A percentile compares a stretch with the other conserved stretches of the same genome.
phyloP scores from a whole-genome alignment of 2,888 invertebrate genomes.

The Rhamnusium bicolor region DNA sequence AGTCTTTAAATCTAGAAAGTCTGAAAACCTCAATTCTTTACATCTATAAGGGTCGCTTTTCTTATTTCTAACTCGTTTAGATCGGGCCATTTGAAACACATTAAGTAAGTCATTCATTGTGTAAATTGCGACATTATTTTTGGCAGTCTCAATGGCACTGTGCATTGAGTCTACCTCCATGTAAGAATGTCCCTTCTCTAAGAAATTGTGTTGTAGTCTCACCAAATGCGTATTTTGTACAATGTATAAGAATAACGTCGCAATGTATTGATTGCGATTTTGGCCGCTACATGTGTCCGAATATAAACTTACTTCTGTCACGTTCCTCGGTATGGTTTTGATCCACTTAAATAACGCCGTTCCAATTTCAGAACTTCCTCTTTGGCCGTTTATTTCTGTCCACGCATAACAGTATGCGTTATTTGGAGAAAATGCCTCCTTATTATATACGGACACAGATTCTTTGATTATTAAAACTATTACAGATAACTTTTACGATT shows the following conservation, averaged over 20 bases:
- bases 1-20: no score
- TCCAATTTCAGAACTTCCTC: slow-evolving; percentile 57
- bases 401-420: slow-evolving; percentile 47
- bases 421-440: slow-evolving; percentile 40
- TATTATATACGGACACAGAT: no score
- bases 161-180: slow-evolving; percentile 40
- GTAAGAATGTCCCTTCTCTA: background rate
- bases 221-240: slow-evolving; percentile 16
- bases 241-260: slow-evolving; percentile 21
- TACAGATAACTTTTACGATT: no score
- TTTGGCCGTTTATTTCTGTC: slow-evolving; percentile 35
- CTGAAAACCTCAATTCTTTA: no score
- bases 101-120: slow-evolving; percentile 8
- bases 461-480: no score
- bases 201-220: background rate
- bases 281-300: slow-evolving; percentile 41
- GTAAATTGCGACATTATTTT: slow-evolving; percentile 39
- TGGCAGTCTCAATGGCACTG: slow-evolving; percentile 46
- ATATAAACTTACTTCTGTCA: slow-evolving; percentile 43
- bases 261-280: slow-evolving; percentile 47
- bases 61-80: no score
- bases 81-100: background rate
- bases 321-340: slow-evolving; percentile 20
- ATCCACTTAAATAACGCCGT: slow-evolving; percentile 32
- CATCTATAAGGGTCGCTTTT: no score